phyloP scores from a whole-genome alignment of 1,140 invertebrate species.

The Drosophila chauvacae region DNA sequence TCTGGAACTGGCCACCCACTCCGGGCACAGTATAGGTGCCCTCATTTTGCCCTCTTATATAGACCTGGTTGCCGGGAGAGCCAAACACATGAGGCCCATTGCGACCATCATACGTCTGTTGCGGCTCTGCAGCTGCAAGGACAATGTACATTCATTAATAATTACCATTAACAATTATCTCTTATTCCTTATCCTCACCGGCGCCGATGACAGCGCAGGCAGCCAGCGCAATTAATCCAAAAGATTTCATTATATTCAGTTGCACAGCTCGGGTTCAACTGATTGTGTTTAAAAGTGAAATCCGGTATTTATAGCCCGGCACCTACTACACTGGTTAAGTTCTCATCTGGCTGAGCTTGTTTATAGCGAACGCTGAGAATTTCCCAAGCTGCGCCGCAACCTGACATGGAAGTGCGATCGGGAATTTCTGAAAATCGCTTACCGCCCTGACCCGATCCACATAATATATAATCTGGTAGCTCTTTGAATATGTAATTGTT shows the following conservation, averaged over 20 bases:
- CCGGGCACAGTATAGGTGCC: constrained; percentile 51
- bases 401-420: constrained; percentile 21
- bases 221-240: constrained; percentile 26
- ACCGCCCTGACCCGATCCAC: constrained; percentile 9
- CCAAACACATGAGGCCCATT: constrained; percentile 55
- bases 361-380: constrained; percentile 26
- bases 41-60: constrained; percentile 57
- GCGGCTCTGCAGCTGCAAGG: constrained; percentile 30
- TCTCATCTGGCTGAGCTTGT: constrained; percentile 25
- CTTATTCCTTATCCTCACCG: constrained; percentile 9
- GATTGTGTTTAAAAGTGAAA: background rate
- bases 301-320: constrained; percentile 26
- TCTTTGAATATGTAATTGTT: constrained; percentile 25
- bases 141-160: background rate
- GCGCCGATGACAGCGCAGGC: constrained; percentile 12
- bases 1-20: constrained; percentile 50
- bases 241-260: constrained; percentile 30
- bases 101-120: constrained; percentile 57
- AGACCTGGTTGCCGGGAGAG: constrained; percentile 52
- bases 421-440: constrained; percentile 25
- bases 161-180: background rate
- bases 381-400: constrained; percentile 22
- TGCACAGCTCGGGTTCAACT: constrained; percentile 26
- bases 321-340: background rate
- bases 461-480: constrained; percentile 12